Conservation (phyloP, 2,888 invertebrate species). For the Neuroscelio doddi region DNA sequence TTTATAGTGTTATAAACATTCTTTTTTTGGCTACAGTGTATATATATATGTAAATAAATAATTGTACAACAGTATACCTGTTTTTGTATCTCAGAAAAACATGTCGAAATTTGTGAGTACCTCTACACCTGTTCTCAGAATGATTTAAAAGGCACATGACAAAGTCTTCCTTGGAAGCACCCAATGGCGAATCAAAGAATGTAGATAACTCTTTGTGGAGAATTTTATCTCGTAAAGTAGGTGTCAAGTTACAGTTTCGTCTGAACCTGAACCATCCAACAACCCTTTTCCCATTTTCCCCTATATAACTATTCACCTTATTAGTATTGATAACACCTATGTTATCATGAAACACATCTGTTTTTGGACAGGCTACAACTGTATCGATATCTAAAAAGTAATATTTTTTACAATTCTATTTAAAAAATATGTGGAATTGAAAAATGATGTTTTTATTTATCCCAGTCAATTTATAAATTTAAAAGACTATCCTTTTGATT, state of each 20-base stretch:
- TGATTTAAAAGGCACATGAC: constrained; percentile 77
- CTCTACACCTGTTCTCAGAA: constrained; percentile 73
- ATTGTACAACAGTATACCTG: no score
- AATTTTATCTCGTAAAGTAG: constrained; percentile 78
- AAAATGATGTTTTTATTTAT: no score
- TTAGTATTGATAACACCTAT: constrained; percentile 76
- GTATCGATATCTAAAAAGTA: constrained; percentile 74
- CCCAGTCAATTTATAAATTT: no score
- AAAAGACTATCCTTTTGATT: no score
- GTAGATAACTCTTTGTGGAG: constrained; percentile 78
- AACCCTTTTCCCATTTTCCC: constrained; percentile 74
- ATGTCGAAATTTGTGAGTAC: constrained; percentile 78
- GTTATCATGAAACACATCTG: constrained; percentile 76
- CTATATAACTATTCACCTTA: constrained; percentile 74
- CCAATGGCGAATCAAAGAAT: constrained; percentile 72
- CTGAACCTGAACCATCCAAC: constrained; percentile 82
- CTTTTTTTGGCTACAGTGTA: no score
- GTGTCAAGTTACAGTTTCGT: constrained; percentile 73
- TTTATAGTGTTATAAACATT: no score
- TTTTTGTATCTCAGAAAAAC: constrained; percentile 76
- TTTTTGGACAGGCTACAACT: constrained; percentile 76
- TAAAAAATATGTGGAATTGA: no score
- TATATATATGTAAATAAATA: no score
- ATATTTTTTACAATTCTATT: not conserved
- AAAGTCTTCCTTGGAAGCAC: constrained; percentile 76